Evolutionary conservation across 2,888 invertebrate species (phyloP), one percentile per base, ranked within the genome.

Genomic region (Sthenelais limicola): DNA sequence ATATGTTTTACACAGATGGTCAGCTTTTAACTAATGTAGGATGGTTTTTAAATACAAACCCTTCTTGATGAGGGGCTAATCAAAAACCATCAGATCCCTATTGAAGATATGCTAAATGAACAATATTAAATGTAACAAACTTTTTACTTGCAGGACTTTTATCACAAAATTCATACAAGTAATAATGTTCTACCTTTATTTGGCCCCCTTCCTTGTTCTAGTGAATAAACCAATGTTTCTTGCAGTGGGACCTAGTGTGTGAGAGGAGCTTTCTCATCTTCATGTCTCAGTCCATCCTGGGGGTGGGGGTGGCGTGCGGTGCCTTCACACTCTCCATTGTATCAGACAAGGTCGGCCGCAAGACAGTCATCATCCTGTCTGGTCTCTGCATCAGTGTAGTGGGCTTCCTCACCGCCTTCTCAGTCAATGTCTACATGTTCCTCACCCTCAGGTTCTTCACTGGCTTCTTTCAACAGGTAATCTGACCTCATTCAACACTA

Each of bases 381-480:
- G 66, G n/a, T 3, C 28, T 62, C 35, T 18, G 9, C 66, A 62
- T 62, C 38, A 38, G 35, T 35, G n/a, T 38, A 9, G 21, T 21
- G n/a, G 66, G 66, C 35, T 35, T 62, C 38, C 3, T 30, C 38
- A 33, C 66, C 3, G 66, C 68, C 26, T 72, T 28, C 30, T 47
- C 38, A 5, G n/a, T 12, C 47, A 72, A 62, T 48, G 52, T 54
- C 47, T 30, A 43, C 28, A n/a, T 66, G 7, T 76, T 76, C 67
- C 21, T 35, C 15, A 33, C 73, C 28, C 72, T 76, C 35, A 33
- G 76, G 5, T 74, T 76, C 43, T 26, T 75, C 4, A 58, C 43
- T 12, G 76, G 76, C 26, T 26, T 69, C 24, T 66, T 74, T 26
- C 76, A 76, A 38, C 76, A 76, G 74, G 76, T 75, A 51, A 32